Evolutionary conservation across 2,888 invertebrate genomes (phyloP).

Genomic region (Drosophila bunnanda): DNA sequence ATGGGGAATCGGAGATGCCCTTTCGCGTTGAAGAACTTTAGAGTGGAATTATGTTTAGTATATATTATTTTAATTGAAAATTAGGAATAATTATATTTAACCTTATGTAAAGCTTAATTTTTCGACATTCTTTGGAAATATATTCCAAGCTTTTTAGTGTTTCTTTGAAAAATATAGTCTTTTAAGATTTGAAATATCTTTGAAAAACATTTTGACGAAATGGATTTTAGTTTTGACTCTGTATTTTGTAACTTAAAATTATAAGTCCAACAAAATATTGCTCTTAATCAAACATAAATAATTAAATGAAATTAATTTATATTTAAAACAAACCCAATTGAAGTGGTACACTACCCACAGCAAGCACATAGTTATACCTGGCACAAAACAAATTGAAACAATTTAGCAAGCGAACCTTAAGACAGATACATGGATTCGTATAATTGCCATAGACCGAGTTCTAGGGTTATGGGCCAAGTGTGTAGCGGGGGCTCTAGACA

Average conservation of each 20-base stretch:
- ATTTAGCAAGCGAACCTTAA: conserved; percentile 66
- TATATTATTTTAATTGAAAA: not conserved
- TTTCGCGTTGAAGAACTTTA: not conserved
- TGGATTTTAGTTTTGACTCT: no score
- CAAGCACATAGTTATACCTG: conserved; percentile 11
- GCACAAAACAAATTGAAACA: conserved; percentile 70
- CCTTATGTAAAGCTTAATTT: not conserved
- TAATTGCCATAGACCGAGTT: conserved; percentile 47
- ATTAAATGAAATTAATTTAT: not conserved
- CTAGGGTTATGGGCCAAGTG: conserved; percentile 47
- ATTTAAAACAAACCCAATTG: not conserved
- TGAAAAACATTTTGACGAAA: no score
- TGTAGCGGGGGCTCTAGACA: conserved; percentile 47
- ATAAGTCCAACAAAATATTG: no score
- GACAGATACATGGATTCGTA: conserved; percentile 28
- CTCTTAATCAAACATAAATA: no score
- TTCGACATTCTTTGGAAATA: no score
- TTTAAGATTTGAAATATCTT: no score
- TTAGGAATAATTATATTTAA: not conserved
- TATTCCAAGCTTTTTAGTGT: no score
- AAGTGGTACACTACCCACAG: not conserved
- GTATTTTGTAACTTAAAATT: no score
- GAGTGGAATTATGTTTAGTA: not conserved
- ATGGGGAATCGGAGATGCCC: conserved; percentile 24
- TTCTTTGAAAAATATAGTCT: no score